phyloP scores from a whole-genome alignment of 2,797 vertebrate species.

The Zalophus californianus region DNA sequence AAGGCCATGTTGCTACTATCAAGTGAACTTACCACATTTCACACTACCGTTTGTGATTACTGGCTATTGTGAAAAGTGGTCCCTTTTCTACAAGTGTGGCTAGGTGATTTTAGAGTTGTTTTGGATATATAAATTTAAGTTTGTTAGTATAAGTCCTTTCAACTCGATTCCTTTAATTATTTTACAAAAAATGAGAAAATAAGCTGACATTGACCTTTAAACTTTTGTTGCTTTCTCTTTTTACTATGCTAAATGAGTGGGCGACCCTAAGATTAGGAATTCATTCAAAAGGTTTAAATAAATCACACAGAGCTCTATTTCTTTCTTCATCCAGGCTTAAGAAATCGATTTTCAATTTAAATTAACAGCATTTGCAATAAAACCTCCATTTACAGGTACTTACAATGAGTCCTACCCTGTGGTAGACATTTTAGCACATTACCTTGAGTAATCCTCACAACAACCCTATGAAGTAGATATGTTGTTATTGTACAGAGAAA shows the following conservation, averaged over 20 bases:
- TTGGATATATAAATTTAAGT: not conserved
- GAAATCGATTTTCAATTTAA: conserved; percentile 32
- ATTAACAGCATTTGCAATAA: not conserved
- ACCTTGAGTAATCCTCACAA: not conserved
- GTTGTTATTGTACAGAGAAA: not conserved
- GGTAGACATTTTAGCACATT: not conserved
- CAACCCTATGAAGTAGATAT: not conserved
- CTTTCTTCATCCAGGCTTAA: not conserved
- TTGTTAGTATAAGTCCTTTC: not conserved
- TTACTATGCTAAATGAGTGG: not conserved
- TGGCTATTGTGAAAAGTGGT: not conserved
- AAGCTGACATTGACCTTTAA: not conserved
- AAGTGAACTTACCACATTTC: conserved; percentile 11
- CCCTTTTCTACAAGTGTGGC: not conserved
- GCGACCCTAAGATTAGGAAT: not conserved
- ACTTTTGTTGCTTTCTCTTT: not conserved
- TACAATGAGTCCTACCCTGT: not conserved
- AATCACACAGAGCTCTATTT: not conserved
- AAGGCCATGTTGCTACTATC: not conserved
- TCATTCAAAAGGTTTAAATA: conserved; percentile 22
- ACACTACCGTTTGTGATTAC: not conserved
- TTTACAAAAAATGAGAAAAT: conserved; percentile 36
- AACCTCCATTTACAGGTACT: not conserved
- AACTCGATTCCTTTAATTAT: not conserved
- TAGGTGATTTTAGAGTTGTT: not conserved